Percentiles rank a stretch among this genome's conserved stretches.
phyloP scores from a whole-genome alignment of 2,888 invertebrate genomes.

The Cerceris ruficornis region DNA sequence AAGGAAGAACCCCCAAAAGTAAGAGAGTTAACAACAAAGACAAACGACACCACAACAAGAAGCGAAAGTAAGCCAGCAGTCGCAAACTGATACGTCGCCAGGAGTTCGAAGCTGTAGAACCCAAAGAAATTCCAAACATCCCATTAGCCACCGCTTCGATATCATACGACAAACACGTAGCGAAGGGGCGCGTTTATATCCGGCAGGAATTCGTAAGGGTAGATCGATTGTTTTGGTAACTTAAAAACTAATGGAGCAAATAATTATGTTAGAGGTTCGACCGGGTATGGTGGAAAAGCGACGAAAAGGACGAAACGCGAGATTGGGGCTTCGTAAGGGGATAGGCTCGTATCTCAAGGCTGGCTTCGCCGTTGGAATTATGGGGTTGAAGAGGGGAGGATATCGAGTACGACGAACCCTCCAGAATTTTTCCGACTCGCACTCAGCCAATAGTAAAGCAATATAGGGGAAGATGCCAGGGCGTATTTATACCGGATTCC shows the following conservation, averaged over 20 bases:
- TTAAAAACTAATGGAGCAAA: slow-evolving; percentile 57
- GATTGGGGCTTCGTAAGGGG: slow-evolving; percentile 6
- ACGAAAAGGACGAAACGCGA: slow-evolving; percentile 1
- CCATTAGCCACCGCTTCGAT: slow-evolving; percentile 16
- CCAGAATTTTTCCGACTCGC: slow-evolving; percentile 61
- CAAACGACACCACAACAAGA: neutral
- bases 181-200: slow-evolving; percentile 16
- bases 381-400: slow-evolving; percentile 11
- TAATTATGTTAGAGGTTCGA: slow-evolving; percentile 56
- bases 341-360: neutral
- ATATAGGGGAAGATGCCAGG: slow-evolving; percentile 71
- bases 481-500: slow-evolving; percentile 76
- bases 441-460: slow-evolving; percentile 71
- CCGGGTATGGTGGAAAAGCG: slow-evolving; percentile 4
- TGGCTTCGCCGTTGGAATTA: slow-evolving; percentile 29
- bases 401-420: slow-evolving; percentile 42
- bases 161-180: slow-evolving; percentile 15
- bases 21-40: too few species aligned
- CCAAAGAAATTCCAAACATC: slow-evolving; percentile 44
- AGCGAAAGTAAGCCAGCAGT: neutral
- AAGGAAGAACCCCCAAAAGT: too few species aligned
- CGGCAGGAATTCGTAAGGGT: slow-evolving; percentile 31
- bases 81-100: slow-evolving; percentile 10
- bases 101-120: neutral
- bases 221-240: slow-evolving; percentile 37